Conservation (phyloP, 2,797 vertebrate genomes). For the Smutsia temminckii region DNA sequence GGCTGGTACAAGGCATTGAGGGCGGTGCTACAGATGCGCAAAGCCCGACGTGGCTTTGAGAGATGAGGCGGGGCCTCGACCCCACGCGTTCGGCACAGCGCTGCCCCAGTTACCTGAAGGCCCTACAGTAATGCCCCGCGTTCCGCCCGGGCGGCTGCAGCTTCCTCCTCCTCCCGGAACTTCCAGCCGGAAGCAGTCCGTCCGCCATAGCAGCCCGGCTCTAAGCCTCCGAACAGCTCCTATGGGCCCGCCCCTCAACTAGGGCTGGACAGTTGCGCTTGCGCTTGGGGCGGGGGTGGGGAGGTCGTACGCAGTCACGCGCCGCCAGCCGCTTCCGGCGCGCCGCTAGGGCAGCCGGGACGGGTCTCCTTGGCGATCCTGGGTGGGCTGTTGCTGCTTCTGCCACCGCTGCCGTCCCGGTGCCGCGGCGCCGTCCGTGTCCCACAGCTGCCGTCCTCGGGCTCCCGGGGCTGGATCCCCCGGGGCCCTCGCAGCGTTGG, state of each 20-base stretch:
- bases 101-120: conserved; percentile 35
- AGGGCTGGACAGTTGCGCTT: conserved; percentile 15
- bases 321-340: conserved; percentile 71
- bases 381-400: background rate
- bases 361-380: conserved; percentile 59
- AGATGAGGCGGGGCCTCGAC: background rate
- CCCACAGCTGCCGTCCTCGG: conserved; percentile 24
- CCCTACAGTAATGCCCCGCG: background rate
- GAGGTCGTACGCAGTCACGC: conserved; percentile 44
- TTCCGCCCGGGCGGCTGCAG: background rate
- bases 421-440: conserved; percentile 5
- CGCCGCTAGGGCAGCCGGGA: conserved; percentile 74
- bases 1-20: background rate
- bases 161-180: background rate
- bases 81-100: background rate
- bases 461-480: conserved; percentile 69
- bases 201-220: background rate
- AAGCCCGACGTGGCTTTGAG: background rate
- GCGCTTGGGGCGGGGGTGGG: conserved; percentile 4
- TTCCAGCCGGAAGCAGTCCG: background rate
- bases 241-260: background rate
- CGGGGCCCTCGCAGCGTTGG: conserved; percentile 55
- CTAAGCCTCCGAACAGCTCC: background rate
- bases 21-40: background rate
- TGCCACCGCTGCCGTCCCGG: background rate